Base-by-base conservation (phyloP, 2,888 invertebrate genomes). In the Sthenelais limicola region DNA sequence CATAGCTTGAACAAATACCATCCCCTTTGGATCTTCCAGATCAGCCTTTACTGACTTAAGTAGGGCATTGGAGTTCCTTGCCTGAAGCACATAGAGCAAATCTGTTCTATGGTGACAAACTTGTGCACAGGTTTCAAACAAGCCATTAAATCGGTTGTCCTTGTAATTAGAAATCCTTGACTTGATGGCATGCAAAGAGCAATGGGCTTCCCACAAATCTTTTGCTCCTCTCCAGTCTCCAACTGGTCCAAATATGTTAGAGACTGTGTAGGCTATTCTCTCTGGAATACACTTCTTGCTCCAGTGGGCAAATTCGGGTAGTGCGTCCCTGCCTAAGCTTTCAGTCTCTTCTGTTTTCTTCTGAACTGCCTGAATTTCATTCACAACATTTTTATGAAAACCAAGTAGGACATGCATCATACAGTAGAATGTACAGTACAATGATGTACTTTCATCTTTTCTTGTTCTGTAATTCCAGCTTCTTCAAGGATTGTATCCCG, bases 341-440 rank as follows among this genome's bases (percentile, higher is more conserved):
- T 1, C 15, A 9, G 30, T 33, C 26, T n/a, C 4, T n/a, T 38
- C 24, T 18, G 24, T 2, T 4, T 4, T 24, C 43, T 21, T 35
- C 43, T 66, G 35, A 3, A 43, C 18, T 3, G 35, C 43, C n/a
- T 43, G 28, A 3, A 56, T 56, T 56, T 35, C 66, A 4, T 3
- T 15, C 2, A 66, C 66, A 43, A 43, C 66, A 35, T 66, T 43
- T 35, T 24, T 35, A 24, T 66, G 66, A 26, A 35, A 66, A 1
- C 38, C 66, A 18, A 66, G 66, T 1, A 66, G 66, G 3, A 66
- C 66, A 66, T 66, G 66, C 4, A 26, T 43, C 66, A 66, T 66
- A 28, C 66, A 66, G 43, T 66, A 18, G 26, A 43, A 43, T 43
- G 47, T n/a, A 43, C n/a, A n/a, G 47, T 15, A 12, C 28, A 56